phyloP scores from a whole-genome alignment of 2,888 invertebrate species.

The Cancer borealis region DNA sequence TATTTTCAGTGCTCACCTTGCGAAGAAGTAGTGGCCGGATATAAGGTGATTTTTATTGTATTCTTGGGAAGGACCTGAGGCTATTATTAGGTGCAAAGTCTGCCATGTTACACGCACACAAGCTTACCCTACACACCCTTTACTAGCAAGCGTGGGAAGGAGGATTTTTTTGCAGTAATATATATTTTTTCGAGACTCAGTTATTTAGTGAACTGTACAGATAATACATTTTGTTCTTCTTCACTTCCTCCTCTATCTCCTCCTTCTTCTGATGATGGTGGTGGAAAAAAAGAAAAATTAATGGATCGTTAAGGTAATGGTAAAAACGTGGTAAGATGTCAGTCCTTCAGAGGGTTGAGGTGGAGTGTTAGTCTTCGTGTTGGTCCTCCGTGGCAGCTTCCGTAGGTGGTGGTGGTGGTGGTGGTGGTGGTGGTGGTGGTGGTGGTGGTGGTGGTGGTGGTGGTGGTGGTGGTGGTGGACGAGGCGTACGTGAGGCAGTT shows the following conservation, averaged over 20 bases:
- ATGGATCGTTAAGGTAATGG: not conserved
- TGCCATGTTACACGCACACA: too few relatives aligned
- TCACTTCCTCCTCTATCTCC: not conserved
- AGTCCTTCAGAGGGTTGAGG: not conserved
- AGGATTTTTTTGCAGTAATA: too few relatives aligned
- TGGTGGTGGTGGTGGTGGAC: not conserved
- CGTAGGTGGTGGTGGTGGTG: not conserved
- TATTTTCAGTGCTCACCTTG: too few relatives aligned
- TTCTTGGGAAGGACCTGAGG: too few relatives aligned
- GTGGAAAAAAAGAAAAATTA: not conserved
- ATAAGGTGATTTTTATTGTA: too few relatives aligned
- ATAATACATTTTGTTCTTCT: not conserved
- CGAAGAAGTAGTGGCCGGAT: too few relatives aligned
- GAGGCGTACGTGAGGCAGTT: not conserved
- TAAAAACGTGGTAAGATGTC: not conserved
- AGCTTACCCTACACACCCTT: too few relatives aligned
- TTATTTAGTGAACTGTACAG: too few relatives aligned
- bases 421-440: not conserved
- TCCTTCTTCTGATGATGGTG: not conserved
- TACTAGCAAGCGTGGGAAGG: too few relatives aligned
- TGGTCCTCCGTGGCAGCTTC: not conserved
- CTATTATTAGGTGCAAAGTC: too few relatives aligned
- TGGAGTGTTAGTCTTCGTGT: not conserved
- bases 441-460: not conserved
- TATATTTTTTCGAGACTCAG: too few relatives aligned